These are phyloP conservation scores for Cosmia trapezina DNA, from an alignment of 2,888 invertebrate genomes.

Conservation along the genomic window DNA sequence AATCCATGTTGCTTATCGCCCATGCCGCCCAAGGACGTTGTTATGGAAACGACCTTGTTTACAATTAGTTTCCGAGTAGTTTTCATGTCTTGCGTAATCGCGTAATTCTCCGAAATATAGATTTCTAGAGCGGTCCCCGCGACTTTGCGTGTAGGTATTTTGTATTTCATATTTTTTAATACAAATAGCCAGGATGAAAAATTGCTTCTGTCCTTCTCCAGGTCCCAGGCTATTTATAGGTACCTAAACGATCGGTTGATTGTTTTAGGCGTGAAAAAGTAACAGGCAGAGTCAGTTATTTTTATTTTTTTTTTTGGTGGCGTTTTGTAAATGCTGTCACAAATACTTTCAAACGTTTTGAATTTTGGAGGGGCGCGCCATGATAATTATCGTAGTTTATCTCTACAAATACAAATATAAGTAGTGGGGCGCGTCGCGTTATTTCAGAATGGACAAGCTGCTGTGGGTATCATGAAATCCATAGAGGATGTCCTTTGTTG, in stretches of 20 bases:
- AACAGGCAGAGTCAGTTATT: not conserved
- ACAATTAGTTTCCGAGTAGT: not conserved
- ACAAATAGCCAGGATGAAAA: not conserved
- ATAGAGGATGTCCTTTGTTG: no score
- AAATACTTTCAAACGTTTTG: no score
- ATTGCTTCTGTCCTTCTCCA: no score
- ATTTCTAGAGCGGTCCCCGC: not conserved
- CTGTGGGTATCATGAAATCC: no score
- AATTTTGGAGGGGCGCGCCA: no score
- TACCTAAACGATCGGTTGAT: not conserved
- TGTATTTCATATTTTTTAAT: not conserved
- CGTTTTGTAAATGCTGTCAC: no score
- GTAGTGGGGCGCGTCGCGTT: no score
- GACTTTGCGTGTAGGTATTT: not conserved
- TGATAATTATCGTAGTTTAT: no score
- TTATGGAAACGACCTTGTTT: constrained; percentile 9
- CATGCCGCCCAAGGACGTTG: constrained; percentile 26
- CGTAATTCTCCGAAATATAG: not conserved
- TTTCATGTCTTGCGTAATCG: not conserved
- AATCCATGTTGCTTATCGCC: constrained; percentile 18
- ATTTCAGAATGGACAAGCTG: no score
- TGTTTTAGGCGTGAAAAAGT: not conserved
- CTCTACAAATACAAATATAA: no score
- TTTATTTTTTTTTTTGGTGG: no score
- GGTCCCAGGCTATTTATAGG: no score